Percentiles rank a stretch among this genome's conserved stretches.
Evolutionary conservation across 2,113 vertebrate genomes (phyloP).

Genomic region (rabbit (Oryctolagus cuniculus)): DNA sequence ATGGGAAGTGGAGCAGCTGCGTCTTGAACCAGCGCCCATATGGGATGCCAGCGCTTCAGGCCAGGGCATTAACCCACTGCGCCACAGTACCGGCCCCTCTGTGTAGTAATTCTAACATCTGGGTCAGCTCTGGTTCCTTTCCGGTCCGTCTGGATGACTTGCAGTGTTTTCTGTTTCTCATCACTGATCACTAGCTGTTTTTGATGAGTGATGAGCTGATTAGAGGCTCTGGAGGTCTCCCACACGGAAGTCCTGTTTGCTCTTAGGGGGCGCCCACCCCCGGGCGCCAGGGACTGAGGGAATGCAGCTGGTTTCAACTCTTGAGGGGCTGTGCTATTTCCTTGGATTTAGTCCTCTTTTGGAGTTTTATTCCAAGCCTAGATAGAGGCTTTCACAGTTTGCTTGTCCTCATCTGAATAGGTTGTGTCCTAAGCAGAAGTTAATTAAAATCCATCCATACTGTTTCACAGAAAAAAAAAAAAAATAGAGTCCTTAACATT

Average conservation of each 20-base stretch:
- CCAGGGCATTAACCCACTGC: too few species aligned
- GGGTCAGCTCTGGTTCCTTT: neutral
- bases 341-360: neutral
- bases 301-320: neutral
- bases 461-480: conserved; percentile 64
- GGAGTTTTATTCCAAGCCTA: neutral
- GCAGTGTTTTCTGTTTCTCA: neutral
- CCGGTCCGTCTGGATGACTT: neutral
- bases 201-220: neutral
- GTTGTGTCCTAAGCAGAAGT: conserved; percentile 61
- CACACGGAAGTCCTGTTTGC: neutral
- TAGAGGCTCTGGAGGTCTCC: neutral
- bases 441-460: conserved; percentile 79
- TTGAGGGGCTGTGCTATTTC: neutral
- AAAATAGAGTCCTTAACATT: neutral
- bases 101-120: neutral
- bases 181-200: neutral
- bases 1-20: too few species aligned
- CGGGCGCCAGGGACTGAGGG: neutral
- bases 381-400: too few species aligned
- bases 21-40: too few species aligned
- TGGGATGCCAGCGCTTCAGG: too few species aligned
- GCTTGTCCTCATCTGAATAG: too few species aligned
- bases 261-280: neutral
- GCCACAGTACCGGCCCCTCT: too few species aligned